Conservation (phyloP, 2,888 invertebrate genomes). For the Chrysotoxum bicinctum region DNA sequence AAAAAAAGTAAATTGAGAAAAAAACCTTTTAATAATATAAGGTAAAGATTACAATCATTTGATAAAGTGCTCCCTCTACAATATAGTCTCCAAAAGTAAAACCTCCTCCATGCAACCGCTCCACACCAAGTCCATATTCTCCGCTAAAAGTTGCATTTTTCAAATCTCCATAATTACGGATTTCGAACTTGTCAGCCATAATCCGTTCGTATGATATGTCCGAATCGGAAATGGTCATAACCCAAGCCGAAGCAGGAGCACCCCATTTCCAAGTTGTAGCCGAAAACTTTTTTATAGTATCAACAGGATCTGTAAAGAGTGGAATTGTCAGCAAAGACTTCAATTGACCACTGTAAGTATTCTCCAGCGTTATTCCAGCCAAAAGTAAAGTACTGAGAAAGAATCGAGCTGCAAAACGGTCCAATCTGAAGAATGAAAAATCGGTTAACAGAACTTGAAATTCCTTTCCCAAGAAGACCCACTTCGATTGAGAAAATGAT, state of each 20-base stretch:
- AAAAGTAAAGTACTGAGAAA: conserved; percentile 77
- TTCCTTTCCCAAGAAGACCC: background rate
- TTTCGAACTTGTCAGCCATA: conserved; percentile 76
- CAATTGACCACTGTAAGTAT: conserved; percentile 79
- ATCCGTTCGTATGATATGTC: conserved; percentile 77
- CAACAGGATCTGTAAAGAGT: conserved; percentile 77
- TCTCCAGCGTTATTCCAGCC: conserved; percentile 79
- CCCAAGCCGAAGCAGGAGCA: conserved; percentile 79
- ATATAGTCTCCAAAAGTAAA: conserved; percentile 78
- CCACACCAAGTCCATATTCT: conserved; percentile 78
- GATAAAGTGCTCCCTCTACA: conserved; percentile 75
- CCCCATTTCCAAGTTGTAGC: conserved; percentile 78
- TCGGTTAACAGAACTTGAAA: background rate
- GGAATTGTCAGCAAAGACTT: conserved; percentile 80
- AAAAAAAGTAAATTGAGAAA: background rate
- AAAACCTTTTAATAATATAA: background rate
- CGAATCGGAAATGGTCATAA: conserved; percentile 76
- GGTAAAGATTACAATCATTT: conserved; percentile 76
- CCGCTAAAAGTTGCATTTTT: conserved; percentile 77
- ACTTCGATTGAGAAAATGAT: conserved; percentile 77
- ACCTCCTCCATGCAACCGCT: conserved; percentile 77
- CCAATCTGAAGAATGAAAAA: conserved; percentile 73
- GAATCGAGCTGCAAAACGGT: conserved; percentile 76
- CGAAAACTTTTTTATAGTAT: conserved; percentile 78
- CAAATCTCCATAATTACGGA: conserved; percentile 76